Base-by-base conservation (phyloP, 2,113 vertebrate genomes). In the Pionites leucogaster region DNA sequence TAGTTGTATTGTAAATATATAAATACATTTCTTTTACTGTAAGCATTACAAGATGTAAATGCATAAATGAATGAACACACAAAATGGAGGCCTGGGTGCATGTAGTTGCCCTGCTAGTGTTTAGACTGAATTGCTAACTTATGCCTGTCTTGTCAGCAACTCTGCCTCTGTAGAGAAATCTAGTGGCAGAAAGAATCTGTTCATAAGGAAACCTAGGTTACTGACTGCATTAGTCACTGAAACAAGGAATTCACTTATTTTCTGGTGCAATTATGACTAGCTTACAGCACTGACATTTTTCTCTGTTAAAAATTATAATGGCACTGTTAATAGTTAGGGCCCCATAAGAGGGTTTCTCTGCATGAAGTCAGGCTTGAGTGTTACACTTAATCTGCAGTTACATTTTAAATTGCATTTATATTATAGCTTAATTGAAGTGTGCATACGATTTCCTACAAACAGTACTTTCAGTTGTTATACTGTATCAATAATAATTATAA, bases 351-450 rank as follows among this genome's bases (percentile, higher is more conserved):
- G 49, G 46, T 89, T 92, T 94, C 90, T 65, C 88, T 79, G 82
- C 13, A 3, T 94, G 93, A 93, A 93, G 88, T 94, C 83, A 95
- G 77, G 83, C 70, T 94, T 91, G 74, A 96, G 88, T 96, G 80
- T 87, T 57, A 85, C 86, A 82, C 69, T 94, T 96, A 94, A 94
- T 92, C 91, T 91, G 53, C 93, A 90, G 87, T 82, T 88, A 88
- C 65, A 71, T 90, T 95, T 96, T 81, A 92, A 96, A 95, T 90
- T 94, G 90, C 84, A 92, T 94, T 91, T 94, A 92, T 85, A 94
- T 94, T 87, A 88, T 74, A 93, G 82, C 47, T 88, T 96, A 96
- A 96, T 96, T 97, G 93, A 94, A 95, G 83, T 86, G 78, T 82
- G 78, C 81, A 76, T 88, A 81, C 3, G 2, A 81, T 95, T 95